Evolutionary conservation across 2,113 vertebrate genomes (phyloP).

Genomic region (Ia io): DNA sequence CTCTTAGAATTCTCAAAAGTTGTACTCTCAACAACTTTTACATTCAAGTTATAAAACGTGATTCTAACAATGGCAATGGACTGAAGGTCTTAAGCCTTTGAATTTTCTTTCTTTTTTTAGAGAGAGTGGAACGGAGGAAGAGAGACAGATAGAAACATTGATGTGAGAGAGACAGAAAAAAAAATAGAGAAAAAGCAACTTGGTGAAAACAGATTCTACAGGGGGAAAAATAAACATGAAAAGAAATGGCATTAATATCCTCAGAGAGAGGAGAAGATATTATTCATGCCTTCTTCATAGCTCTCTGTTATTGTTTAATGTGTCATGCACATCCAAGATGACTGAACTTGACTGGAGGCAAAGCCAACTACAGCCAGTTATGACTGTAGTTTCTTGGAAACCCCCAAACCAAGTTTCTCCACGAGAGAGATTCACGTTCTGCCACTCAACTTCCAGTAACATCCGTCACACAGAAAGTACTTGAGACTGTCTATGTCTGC

Average conservation of each 20-base stretch:
- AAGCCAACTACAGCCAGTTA: neutral
- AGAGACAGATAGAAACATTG: neutral
- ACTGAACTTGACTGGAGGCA: neutral
- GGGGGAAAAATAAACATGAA: neutral
- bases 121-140: neutral
- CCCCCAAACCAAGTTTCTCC: neutral
- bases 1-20: constrained; percentile 54
- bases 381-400: neutral
- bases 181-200: neutral
- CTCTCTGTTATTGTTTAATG: too few relatives aligned
- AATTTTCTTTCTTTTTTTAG: constrained; percentile 38
- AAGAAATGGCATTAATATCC: neutral
- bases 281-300: too few relatives aligned
- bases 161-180: neutral
- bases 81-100: constrained; percentile 55
- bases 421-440: neutral
- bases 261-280: neutral
- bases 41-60: constrained; percentile 55
- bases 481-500: neutral
- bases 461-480: neutral
- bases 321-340: neutral
- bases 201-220: neutral
- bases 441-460: neutral
- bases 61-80: constrained; percentile 60
- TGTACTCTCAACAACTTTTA: constrained; percentile 69